phyloP scores from a whole-genome alignment of 2,888 invertebrate species.

The Incurvaria masculella region DNA sequence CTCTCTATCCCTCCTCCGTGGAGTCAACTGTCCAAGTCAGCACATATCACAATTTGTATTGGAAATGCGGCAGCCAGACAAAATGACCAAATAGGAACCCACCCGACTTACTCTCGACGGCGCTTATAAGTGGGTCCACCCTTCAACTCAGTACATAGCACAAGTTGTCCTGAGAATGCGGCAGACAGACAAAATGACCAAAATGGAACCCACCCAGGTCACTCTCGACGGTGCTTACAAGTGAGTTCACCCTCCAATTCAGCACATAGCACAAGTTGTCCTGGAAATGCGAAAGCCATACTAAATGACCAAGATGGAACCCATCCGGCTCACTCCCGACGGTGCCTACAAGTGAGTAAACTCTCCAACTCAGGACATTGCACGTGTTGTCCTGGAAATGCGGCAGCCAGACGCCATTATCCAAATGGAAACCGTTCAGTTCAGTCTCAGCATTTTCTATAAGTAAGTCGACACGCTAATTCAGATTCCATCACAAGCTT shows the following conservation, averaged over 20 bases:
- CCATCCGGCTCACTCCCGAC: conserved; percentile 37
- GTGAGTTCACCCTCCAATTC: too few species aligned
- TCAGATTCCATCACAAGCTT: too few species aligned
- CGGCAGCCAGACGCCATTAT: conserved; percentile 46
- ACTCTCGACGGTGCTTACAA: too few species aligned
- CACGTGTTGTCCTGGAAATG: too few species aligned
- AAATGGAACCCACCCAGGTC: conserved; percentile 43
- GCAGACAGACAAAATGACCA: conserved; percentile 45
- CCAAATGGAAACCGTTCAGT: conserved; percentile 42
- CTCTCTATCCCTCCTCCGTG: too few species aligned
- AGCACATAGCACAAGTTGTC: too few species aligned
- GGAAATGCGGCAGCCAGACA: conserved; percentile 43
- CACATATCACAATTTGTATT: too few species aligned
- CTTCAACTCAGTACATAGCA: too few species aligned
- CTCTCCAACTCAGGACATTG: too few species aligned
- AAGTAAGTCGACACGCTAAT: too few species aligned
- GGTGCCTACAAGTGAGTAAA: conserved; percentile 49
- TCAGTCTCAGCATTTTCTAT: conserved; percentile 44
- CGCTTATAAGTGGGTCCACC: conserved; percentile 45
- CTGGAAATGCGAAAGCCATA: conserved; percentile 43
- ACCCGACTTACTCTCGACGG: conserved; percentile 40
- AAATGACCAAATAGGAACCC: conserved; percentile 47
- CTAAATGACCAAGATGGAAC: conserved; percentile 47
- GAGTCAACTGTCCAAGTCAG: too few species aligned
- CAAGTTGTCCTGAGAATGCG: too few species aligned